A percentile compares a stretch with the other conserved stretches of the same genome.
Conservation (phyloP, 2,113 vertebrate species). For the Lagopus muta region DNA sequence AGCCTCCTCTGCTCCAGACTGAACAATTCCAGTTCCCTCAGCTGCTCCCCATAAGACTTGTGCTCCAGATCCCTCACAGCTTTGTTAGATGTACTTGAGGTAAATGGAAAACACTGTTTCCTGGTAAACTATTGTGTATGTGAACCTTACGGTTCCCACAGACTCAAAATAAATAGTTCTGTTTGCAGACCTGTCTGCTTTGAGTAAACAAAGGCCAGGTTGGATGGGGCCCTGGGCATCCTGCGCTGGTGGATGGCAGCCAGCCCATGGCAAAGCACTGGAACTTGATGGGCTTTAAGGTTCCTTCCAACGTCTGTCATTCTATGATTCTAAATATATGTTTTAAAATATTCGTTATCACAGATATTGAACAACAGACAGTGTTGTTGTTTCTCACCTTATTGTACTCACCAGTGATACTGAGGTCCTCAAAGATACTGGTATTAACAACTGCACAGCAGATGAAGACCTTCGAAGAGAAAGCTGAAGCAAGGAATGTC, state of each 20-base stretch:
- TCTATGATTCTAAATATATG: neutral
- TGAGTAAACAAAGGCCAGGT: neutral
- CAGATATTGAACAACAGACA: neutral
- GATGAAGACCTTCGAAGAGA: neutral
- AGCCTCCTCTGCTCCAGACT: too few relatives aligned
- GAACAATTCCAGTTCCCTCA: too few relatives aligned
- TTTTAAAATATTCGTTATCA: neutral
- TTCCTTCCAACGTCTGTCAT: too few relatives aligned
- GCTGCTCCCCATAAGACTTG: too few relatives aligned
- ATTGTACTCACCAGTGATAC: neutral
- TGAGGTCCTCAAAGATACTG: rapidly evolving
- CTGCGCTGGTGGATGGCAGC: too few relatives aligned
- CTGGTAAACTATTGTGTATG: neutral
- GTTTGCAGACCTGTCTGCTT: neutral
- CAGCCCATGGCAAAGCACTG: too few relatives aligned
- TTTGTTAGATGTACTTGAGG: neutral
- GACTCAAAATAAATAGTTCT: neutral
- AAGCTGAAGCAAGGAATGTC: neutral
- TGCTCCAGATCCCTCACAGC: too few relatives aligned
- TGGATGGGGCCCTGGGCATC: too few relatives aligned
- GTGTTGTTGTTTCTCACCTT: neutral
- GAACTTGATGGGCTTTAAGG: too few relatives aligned
- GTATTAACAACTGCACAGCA: neutral
- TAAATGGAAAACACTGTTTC: neutral
- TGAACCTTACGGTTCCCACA: neutral